phyloP scores from a whole-genome alignment of 2,797 vertebrate genomes.

The Clarias pachynema region DNA sequence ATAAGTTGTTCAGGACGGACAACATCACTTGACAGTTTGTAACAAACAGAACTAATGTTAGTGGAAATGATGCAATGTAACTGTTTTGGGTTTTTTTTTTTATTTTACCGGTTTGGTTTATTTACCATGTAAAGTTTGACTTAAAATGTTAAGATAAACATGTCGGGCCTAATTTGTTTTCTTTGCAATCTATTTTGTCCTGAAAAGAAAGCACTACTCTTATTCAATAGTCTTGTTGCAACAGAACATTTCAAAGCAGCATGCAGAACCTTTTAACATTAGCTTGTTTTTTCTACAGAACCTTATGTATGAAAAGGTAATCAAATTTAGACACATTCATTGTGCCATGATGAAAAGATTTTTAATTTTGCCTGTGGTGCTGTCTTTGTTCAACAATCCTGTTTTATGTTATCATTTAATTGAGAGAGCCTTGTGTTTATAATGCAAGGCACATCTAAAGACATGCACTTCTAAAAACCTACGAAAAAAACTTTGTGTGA shows the following conservation, averaged over 20 bases:
- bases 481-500: not conserved
- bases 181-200: not conserved
- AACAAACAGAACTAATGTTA: not conserved
- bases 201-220: too few relatives aligned
- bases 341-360: not conserved
- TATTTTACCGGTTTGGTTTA: not conserved
- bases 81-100: constrained; percentile 16
- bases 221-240: not conserved
- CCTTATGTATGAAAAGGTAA: not conserved
- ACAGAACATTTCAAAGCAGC: not conserved
- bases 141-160: not conserved
- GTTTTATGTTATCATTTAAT: not conserved
- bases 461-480: not conserved
- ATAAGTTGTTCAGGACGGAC: not conserved
- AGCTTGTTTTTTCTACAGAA: not conserved
- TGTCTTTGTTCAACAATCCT: not conserved
- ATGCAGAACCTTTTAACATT: not conserved
- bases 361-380: not conserved
- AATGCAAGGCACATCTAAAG: not conserved
- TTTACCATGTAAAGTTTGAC: constrained; percentile 4
- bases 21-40: not conserved
- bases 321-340: not conserved
- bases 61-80: not conserved
- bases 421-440: not conserved
- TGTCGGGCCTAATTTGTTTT: not conserved